Base-by-base conservation (phyloP, 1,140 invertebrate genomes). In the Aradophagus sp. region DNA sequence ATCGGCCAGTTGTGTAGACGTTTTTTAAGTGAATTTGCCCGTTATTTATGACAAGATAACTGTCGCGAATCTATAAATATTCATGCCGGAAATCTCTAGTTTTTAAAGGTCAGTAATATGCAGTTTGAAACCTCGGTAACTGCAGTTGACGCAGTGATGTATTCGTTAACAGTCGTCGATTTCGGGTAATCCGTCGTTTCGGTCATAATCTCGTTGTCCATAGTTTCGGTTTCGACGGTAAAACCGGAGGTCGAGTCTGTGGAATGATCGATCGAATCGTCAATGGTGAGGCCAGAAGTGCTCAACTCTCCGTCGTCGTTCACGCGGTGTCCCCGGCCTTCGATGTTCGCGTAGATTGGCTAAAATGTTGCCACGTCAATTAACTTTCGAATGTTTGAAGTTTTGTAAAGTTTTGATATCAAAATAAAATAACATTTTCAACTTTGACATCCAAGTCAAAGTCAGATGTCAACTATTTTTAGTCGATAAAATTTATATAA, bases 151-250 rank as follows among this genome's bases (percentile, higher is more conserved):
- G 42, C 34, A 13, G 59, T 63, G 13, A 59, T 44, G 17, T 68
- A 61, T 26, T 74, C 67, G 20, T 48, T 53, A 42, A 71, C 53
- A 32, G 76, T 75, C 26, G 73, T 81, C 20, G 75, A 74, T 62
- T 76, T 80, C 36, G 66, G 61, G 63, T 79, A 78, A 59, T 81
- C 75, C 36, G 75, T 75, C 15, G 70, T 80, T 47, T 83, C 81
- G 17, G 75, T 75, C 27, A 79, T 76, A 34, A 85, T 83, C 70
- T 85, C 81, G 62, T 84, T 85, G 69, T 81, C 69, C 78, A 84
- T 81, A 32, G 78, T 82, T 66, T 84, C 80, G 16, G 78, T 80
- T 42, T 82, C 77, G 16, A 76, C 56, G 11, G 70, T 79, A 32
- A 79, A 75, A 19, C 58, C 73, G 14, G 68, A 73, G 13, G 75